Evolutionary conservation across 1,140 invertebrate species (phyloP).

Genomic region (Hyles vespertilio): DNA sequence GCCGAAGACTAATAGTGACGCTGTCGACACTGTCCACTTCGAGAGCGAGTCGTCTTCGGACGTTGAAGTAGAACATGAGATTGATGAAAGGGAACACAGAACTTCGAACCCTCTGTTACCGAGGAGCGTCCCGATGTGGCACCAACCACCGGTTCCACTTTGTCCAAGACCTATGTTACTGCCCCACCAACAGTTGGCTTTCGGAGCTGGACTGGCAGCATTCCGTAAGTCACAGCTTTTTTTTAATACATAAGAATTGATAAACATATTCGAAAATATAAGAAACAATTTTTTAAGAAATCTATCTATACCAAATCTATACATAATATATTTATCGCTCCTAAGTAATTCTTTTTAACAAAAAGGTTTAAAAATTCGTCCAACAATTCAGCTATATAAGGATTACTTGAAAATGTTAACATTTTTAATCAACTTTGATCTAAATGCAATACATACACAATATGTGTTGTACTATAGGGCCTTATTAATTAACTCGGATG

Average conservation of each 20-base stretch:
- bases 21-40: conserved; percentile 22
- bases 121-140: conserved; percentile 31
- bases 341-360: no score
- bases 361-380: no score
- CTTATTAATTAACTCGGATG: no score
- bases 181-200: conserved; percentile 66
- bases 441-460: no score
- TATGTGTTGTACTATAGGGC: no score
- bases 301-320: no score
- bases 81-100: conserved; percentile 21
- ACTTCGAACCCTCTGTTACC: conserved; percentile 14
- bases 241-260: neutral
- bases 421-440: no score
- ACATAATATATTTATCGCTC: no score
- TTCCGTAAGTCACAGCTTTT: conserved; percentile 75
- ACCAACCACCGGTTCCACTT: conserved; percentile 49
- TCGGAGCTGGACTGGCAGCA: conserved; percentile 78
- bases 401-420: no score
- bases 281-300: no score
- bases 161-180: conserved; percentile 57
- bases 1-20: conserved; percentile 26
- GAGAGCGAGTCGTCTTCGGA: conserved; percentile 69
- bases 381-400: no score
- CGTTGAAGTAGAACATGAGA: conserved; percentile 56
- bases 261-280: no score